phyloP scores from a whole-genome alignment of 2,888 invertebrate genomes.

The Chloroclysta siterata region DNA sequence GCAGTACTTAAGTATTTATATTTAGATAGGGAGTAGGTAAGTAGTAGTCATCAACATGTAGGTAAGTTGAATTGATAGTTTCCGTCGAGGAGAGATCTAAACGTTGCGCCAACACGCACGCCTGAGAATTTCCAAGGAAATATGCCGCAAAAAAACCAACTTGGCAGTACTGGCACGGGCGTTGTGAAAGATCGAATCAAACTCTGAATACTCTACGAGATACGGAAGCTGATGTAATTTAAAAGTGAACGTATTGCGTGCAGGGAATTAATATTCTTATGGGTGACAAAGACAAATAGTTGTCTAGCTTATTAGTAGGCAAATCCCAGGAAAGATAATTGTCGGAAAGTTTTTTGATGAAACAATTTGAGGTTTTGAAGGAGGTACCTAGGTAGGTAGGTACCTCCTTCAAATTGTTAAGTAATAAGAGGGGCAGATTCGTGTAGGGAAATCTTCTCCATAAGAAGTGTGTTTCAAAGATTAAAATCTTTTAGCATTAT shows the following conservation, averaged over 20 bases:
- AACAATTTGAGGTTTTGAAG: background rate
- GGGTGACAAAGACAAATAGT: constrained; percentile 5
- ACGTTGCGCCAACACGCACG: constrained; percentile 57
- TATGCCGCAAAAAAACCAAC: constrained; percentile 59
- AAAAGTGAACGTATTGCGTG: constrained; percentile 67
- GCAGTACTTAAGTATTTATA: background rate
- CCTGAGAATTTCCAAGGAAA: constrained; percentile 71
- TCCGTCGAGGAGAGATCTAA: constrained; percentile 61
- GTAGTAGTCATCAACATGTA: constrained; percentile 1
- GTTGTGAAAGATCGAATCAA: constrained; percentile 54
- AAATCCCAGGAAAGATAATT: background rate
- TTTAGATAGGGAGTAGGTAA: background rate
- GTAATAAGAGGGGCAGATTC: too few relatives aligned
- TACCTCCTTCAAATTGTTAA: too few relatives aligned
- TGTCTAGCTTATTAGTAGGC: background rate
- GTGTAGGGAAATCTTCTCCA: too few relatives aligned
- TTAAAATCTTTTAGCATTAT: too few relatives aligned
- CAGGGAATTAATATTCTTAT: constrained; percentile 46
- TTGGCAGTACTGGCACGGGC: constrained; percentile 41
- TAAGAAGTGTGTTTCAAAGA: too few relatives aligned
- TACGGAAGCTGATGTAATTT: constrained; percentile 65
- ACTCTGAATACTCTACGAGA: constrained; percentile 41
- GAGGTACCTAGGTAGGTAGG: too few relatives aligned
- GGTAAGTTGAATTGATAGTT: constrained; percentile 39
- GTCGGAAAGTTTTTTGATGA: background rate